Base-by-base conservation (phyloP, 2,113 vertebrate species). In the Electrona antarctica region DNA sequence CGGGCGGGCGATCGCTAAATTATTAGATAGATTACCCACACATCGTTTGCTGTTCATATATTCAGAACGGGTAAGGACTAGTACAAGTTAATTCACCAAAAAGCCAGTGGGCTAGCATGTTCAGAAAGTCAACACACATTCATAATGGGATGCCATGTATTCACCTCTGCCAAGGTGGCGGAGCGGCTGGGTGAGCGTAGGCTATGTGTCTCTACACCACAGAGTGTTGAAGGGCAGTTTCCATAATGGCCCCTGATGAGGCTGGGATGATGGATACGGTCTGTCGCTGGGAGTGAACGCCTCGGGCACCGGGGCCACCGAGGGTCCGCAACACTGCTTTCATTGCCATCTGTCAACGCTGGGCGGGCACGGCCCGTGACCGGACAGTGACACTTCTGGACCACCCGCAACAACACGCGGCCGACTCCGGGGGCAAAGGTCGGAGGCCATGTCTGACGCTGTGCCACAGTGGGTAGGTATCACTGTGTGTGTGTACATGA, bases 261-360 rank as follows among this genome's bases (percentile, higher is more conserved):
- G 70, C 80, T 67, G 33, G 75, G 81, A 87, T 93, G 92, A 92
- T 93, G 88, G 87, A 92, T 92, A 81, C 60, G 66, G 55, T 71
- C 82, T 88, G 90, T 90, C 81, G 75, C 83, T 74, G 59, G 62
- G 61, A 84, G 85, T 79, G 81, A 88, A 69, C 58, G 69, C 67
- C 21, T 52, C 55, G 7, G 72, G 85, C 87, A 41, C 63, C 62
- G 11, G 73, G 87, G 80, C 84, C 78, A 77, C 74, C 12, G 66
- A 60, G 75, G 90, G 88, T 87, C 84, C 62, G 68, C 62, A 47
- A 74, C 59, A 73, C 64, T 78, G 76, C 81, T 82, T 83, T 76
- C 69, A 78, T 74, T 82, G 74, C 82, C 89, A 92, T 92, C 84
- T 89, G 88, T 91, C 90, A 88, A 81, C 70, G 71, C 73, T 72